These are phyloP conservation scores for Semaprochilodus insignis DNA, from an alignment of 2,797 vertebrate genomes.

Conservation along the genomic window DNA sequence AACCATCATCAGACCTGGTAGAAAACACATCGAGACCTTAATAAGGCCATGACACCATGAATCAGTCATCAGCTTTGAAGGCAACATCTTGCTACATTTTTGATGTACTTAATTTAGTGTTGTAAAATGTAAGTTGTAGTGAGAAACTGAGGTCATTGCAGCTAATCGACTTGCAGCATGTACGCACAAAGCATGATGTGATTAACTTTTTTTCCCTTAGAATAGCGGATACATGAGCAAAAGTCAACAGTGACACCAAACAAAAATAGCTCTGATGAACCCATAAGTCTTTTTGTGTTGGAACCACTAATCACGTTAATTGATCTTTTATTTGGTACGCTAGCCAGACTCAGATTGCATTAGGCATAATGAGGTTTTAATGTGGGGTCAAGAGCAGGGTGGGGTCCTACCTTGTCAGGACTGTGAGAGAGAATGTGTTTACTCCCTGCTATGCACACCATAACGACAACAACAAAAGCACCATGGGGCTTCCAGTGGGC, in stretches of 20 bases:
- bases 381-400: constrained; percentile 60
- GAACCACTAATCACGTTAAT: constrained; percentile 62
- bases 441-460: constrained; percentile 43
- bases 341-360: constrained; percentile 62
- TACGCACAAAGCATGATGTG: neutral
- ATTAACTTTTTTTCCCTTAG: neutral
- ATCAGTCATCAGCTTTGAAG: too few species aligned
- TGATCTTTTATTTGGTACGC: constrained; percentile 60
- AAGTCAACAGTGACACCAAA: constrained; percentile 13
- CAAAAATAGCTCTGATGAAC: constrained; percentile 51
- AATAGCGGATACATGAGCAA: neutral
- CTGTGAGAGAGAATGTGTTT: constrained; percentile 55
- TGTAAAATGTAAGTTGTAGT: too few species aligned
- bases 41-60: constrained; percentile 29
- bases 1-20: constrained; percentile 49
- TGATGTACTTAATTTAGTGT: neutral
- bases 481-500: constrained; percentile 9
- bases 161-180: neutral
- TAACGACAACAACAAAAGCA: constrained; percentile 24
- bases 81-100: constrained; percentile 4
- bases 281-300: constrained; percentile 47
- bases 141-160: neutral
- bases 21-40: constrained; percentile 52
- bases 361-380: constrained; percentile 66
- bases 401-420: constrained; percentile 55